These are phyloP conservation scores for Hippoglossus hippoglossus DNA, from an alignment of 2,797 vertebrate species.

Conservation along the genomic window DNA sequence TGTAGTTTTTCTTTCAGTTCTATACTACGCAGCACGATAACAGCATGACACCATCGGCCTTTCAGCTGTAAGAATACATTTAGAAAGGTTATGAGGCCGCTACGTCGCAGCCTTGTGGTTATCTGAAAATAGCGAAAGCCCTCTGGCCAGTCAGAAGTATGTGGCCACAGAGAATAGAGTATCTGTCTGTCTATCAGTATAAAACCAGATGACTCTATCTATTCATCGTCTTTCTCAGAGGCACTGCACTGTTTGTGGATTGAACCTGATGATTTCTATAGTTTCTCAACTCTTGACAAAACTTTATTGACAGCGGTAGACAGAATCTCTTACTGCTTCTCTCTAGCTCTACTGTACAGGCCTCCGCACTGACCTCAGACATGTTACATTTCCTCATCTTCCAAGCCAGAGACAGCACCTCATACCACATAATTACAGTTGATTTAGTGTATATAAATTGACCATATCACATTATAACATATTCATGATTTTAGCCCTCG, in stretches of 20 bases:
- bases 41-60: constrained; percentile 16
- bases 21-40: constrained; percentile 7
- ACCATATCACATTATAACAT: constrained; percentile 57
- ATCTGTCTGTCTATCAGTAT: neutral
- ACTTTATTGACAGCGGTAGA: constrained; percentile 40
- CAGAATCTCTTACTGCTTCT: constrained; percentile 10
- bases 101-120: constrained; percentile 23
- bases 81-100: constrained; percentile 3
- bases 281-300: constrained; percentile 33
- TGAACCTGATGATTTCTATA: constrained; percentile 22
- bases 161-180: neutral
- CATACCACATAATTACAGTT: constrained; percentile 41
- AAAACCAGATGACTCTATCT: constrained; percentile 11
- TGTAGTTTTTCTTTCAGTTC: no score
- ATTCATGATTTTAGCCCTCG: constrained; percentile 36
- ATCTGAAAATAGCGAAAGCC: constrained; percentile 19
- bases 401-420: constrained; percentile 21
- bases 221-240: constrained; percentile 7
- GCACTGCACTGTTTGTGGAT: neutral
- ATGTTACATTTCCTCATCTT: constrained; percentile 28
- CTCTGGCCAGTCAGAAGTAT: constrained; percentile 27
- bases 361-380: neutral
- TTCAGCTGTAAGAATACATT: constrained; percentile 4
- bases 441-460: constrained; percentile 41
- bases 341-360: constrained; percentile 27